phyloP scores from a whole-genome alignment of 2,888 invertebrate species.

The Celastrina argiolus region DNA sequence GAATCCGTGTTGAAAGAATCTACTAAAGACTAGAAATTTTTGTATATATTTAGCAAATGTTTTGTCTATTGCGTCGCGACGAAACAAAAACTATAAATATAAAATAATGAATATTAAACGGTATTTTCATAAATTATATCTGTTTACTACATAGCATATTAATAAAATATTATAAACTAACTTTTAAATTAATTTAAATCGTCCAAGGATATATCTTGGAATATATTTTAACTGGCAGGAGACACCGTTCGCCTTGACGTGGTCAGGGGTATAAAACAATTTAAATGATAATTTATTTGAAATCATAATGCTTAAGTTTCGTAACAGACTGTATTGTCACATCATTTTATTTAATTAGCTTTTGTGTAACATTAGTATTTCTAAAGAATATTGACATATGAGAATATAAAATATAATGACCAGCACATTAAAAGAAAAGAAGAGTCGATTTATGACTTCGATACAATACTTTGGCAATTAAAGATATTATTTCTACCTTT shows the following conservation, averaged over 20 bases:
- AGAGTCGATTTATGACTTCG: background rate
- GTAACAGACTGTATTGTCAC: background rate
- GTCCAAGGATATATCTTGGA: conserved; percentile 15
- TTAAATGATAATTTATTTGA: background rate
- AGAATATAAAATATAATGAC: background rate
- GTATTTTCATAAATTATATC: background rate
- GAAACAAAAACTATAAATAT: too few species aligned
- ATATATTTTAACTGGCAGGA: background rate
- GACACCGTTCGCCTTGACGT: background rate
- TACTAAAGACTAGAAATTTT: too few species aligned
- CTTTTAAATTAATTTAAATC: conserved; percentile 3
- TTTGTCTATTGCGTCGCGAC: too few species aligned
- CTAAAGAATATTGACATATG: too few species aligned
- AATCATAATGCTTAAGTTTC: background rate
- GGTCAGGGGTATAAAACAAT: background rate
- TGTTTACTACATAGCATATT: background rate
- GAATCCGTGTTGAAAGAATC: too few species aligned
- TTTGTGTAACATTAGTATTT: background rate
- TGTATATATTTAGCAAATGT: too few species aligned
- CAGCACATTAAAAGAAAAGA: background rate
- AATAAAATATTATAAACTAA: background rate
- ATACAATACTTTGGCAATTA: background rate
- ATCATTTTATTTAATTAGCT: too few species aligned
- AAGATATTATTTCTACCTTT: background rate
- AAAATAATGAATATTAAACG: too few species aligned